These are phyloP conservation scores for Karalla daura DNA, from an alignment of 2,797 vertebrate genomes.

Conservation along the genomic window DNA sequence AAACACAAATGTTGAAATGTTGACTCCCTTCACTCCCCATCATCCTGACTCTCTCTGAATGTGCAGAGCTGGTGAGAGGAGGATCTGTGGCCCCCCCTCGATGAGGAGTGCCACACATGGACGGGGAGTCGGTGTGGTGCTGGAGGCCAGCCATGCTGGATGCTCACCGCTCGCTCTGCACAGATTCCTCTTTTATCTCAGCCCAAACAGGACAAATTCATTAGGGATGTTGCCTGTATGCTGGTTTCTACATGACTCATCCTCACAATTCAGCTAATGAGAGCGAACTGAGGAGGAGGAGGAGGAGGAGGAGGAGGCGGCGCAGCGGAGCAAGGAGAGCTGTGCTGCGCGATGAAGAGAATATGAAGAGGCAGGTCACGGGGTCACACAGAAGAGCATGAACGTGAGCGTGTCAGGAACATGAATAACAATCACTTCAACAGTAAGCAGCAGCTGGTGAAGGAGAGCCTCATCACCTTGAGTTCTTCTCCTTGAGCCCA, in stretches of 20 bases:
- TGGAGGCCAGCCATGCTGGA: slow-evolving; percentile 53
- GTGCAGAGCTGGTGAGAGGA: no score
- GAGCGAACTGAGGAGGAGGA: slow-evolving; percentile 14
- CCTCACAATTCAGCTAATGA: slow-evolving; percentile 38
- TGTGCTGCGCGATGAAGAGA: no score
- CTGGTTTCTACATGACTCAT: slow-evolving; percentile 23
- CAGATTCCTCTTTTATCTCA: slow-evolving; percentile 61
- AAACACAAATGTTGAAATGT: no score
- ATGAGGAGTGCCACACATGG: slow-evolving; percentile 69
- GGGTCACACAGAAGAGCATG: no score
- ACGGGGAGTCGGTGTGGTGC: slow-evolving; percentile 64
- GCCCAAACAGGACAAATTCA: slow-evolving; percentile 59
- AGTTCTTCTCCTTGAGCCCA: no score
- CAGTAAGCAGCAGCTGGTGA: no score
- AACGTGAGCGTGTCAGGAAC: no score
- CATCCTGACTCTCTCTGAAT: slow-evolving; percentile 47
- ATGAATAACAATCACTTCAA: no score
- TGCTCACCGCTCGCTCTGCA: slow-evolving; percentile 64
- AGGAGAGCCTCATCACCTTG: no score
- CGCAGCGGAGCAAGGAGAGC: no score
- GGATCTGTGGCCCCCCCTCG: slow-evolving; percentile 61
- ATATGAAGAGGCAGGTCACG: not conserved
- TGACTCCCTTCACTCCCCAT: no score
- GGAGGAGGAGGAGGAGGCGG: not conserved
- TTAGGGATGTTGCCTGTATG: slow-evolving; percentile 42